phyloP scores from a whole-genome alignment of 2,797 vertebrate species.

The Gymnodraco acuticeps region DNA sequence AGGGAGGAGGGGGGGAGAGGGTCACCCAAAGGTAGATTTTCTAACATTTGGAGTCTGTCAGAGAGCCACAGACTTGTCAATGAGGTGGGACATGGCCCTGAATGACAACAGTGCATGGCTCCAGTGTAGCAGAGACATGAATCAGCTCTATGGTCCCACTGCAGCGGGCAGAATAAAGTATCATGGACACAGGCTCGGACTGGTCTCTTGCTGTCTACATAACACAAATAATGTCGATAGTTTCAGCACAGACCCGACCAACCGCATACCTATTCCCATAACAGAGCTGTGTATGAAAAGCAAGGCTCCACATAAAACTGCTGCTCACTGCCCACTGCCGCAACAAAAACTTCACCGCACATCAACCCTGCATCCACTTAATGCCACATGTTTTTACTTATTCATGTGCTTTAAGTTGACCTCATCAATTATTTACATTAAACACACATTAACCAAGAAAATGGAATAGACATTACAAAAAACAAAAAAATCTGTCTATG shows the following conservation, averaged over 20 bases:
- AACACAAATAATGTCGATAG: constrained; percentile 5
- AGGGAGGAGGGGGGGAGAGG: constrained; percentile 26
- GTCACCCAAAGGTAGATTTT: constrained; percentile 75
- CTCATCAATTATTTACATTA: not conserved
- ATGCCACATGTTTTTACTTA: not conserved
- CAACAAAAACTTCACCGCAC: not conserved
- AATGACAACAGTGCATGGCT: constrained; percentile 55
- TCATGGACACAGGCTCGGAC: not conserved
- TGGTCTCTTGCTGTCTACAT: not conserved
- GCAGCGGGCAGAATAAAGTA: constrained; percentile 35
- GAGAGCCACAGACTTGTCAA: constrained; percentile 40
- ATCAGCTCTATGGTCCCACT: constrained; percentile 40
- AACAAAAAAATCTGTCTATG: not conserved
- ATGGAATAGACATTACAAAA: not conserved
- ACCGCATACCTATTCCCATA: constrained; percentile 3
- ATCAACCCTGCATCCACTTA: not conserved
- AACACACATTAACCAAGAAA: not conserved
- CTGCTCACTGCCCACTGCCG: not conserved
- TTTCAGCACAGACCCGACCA: constrained; percentile 11
- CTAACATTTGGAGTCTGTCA: constrained; percentile 57
- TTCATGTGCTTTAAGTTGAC: not conserved
- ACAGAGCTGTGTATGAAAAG: constrained; percentile 1
- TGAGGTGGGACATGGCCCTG: constrained; percentile 48
- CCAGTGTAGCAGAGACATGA: constrained; percentile 35
- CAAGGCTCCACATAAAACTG: not conserved